phyloP scores from a whole-genome alignment of 2,797 vertebrate species.

The Platyrinchus mystaceus region DNA sequence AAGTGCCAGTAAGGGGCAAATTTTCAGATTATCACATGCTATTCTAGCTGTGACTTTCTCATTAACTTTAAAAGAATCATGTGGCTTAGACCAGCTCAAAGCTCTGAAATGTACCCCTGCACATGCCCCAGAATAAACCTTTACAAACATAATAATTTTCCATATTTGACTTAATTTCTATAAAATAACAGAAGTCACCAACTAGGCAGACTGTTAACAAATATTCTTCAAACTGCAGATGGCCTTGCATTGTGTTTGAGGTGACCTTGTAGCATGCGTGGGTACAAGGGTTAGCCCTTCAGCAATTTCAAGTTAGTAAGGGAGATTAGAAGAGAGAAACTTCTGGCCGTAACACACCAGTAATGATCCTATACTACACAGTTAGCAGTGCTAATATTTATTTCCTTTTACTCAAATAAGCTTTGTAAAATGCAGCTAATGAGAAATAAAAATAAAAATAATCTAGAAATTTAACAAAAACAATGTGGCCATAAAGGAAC shows the following conservation, averaged over 20 bases:
- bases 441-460: background rate
- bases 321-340: background rate
- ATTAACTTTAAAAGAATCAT: constrained; percentile 32
- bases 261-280: background rate
- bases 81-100: background rate
- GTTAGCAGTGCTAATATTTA: background rate
- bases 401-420: background rate
- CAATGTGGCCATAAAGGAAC: background rate
- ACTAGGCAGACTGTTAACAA: background rate
- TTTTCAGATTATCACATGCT: constrained; percentile 52
- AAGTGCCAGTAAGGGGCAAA: constrained; percentile 47
- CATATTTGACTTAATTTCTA: background rate
- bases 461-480: background rate
- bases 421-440: background rate
- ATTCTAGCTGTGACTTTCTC: constrained; percentile 45
- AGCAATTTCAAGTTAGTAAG: background rate
- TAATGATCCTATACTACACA: background rate
- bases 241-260: background rate
- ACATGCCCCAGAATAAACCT: background rate
- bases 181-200: background rate
- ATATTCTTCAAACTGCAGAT: background rate
- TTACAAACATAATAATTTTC: constrained; percentile 13
- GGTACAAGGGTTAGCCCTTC: background rate
- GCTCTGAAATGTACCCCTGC: background rate
- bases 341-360: background rate